Conservation (phyloP, 2,888 invertebrate genomes). For the Netelia fuscicornis region DNA sequence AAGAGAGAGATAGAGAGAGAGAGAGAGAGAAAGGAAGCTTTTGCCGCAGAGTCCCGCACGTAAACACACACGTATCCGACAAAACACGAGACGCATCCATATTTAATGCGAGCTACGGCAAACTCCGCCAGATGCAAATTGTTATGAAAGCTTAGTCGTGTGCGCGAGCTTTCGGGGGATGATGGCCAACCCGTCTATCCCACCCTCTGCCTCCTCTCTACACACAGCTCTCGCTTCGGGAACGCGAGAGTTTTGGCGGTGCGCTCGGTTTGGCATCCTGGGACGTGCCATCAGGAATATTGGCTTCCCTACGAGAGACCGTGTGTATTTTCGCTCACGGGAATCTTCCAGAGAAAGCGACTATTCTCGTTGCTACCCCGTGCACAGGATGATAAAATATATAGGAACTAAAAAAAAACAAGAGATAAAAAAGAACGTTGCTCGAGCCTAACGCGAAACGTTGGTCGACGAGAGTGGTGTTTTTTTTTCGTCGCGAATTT, state of each 20-base stretch:
- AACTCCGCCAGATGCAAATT: slow-evolving; percentile 82
- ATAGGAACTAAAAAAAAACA: not conserved
- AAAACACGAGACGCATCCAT: slow-evolving; percentile 79
- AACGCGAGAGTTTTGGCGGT: slow-evolving; percentile 22
- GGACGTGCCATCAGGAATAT: slow-evolving; percentile 77
- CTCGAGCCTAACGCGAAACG: slow-evolving; percentile 23
- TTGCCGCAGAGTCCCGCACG: not conserved
- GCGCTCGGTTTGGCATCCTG: slow-evolving; percentile 52
- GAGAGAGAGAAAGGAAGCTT: slow-evolving; percentile 50
- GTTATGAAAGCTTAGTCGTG: slow-evolving; percentile 82
- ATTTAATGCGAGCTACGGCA: slow-evolving; percentile 80
- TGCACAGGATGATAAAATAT: not conserved
- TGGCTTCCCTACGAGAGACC: slow-evolving; percentile 66
- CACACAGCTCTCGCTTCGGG: not conserved
- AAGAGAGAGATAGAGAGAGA: no score
- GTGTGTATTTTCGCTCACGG: slow-evolving; percentile 7
- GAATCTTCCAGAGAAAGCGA: not conserved
- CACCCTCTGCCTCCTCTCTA: slow-evolving; percentile 23
- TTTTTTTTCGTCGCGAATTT: slow-evolving; percentile 27
- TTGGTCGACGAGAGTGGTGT: slow-evolving; percentile 64
- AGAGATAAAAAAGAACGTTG: not conserved
- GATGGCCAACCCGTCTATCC: slow-evolving; percentile 29
- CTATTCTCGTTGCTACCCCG: not conserved
- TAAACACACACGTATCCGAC: no score
- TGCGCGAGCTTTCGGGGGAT: slow-evolving; percentile 66